phyloP scores from a whole-genome alignment of 2,888 invertebrate genomes.

The Flabesymbios commensalis region DNA sequence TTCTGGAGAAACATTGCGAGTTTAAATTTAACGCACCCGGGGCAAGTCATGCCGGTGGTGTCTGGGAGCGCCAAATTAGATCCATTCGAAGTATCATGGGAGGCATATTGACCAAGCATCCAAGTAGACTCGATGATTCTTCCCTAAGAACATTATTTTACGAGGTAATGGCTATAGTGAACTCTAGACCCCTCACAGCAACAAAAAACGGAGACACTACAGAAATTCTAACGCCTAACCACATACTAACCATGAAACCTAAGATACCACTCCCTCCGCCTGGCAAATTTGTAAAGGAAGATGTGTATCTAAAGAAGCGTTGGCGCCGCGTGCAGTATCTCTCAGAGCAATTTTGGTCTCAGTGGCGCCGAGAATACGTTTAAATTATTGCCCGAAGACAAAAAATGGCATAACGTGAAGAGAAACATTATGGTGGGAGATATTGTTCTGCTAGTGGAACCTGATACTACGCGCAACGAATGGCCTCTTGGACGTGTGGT shows the following conservation, averaged over 20 bases:
- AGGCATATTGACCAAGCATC: neutral
- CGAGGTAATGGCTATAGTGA: neutral
- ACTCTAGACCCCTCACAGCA: neutral
- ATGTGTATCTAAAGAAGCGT: constrained; percentile 27
- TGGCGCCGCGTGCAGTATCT: constrained; percentile 35
- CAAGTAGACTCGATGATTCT: neutral
- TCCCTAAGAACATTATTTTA: neutral
- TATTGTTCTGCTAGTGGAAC: too few relatives aligned
- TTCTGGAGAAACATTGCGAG: neutral
- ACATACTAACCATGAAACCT: constrained; percentile 21
- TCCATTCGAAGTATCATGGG: neutral
- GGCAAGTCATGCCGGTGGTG: constrained; percentile 2
- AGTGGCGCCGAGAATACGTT: constrained; percentile 36
- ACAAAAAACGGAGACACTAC: neutral
- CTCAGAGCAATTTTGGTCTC: constrained; percentile 34
- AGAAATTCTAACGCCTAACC: constrained; percentile 22
- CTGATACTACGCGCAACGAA: too few relatives aligned
- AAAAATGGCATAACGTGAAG: too few relatives aligned
- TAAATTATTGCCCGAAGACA: too few relatives aligned
- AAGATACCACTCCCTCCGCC: constrained; percentile 27
- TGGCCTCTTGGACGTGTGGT: too few relatives aligned
- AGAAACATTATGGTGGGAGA: too few relatives aligned
- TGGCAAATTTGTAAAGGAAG: constrained; percentile 29
- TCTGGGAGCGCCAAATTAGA: constrained; percentile 4
- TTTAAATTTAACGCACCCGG: neutral